Evolutionary conservation across 2,113 vertebrate species (phyloP), one percentile per base, ranked within the genome.

Genomic region (Tiliqua scincoides): DNA sequence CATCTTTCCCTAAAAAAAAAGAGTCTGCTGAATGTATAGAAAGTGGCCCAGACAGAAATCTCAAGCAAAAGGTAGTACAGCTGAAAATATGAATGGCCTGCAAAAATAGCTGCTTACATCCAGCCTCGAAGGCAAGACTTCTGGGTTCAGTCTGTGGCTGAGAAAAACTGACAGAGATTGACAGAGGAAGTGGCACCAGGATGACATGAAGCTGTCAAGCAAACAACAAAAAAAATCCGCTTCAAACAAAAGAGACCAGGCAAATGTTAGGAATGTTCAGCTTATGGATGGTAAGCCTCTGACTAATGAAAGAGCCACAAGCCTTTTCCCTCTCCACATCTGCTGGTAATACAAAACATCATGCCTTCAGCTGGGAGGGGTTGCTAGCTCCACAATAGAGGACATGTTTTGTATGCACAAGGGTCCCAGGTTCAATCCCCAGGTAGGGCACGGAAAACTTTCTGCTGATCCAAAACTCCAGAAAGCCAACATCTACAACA

Each of bases 141-240:
- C 81, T 59, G 83, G 87, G 71, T 57, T 91, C 59, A 89, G 18
- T 70, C 68, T 80, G 63, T 67, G 82, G 23, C 1, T 86, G 76
- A 89, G 74, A 87, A 86, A 93, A 83, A 25, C 62, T 91, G 89
- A 43, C 52, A 88, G 85, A 86, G 70, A 86, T 1, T 92, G 86
- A 91, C 83, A 88, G 85, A 87, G 88, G 73, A 85, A 87, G 82
- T 76, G 88, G 75, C 85, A 91, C 71, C 0, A 9, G 63, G 3
- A 85, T 91, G 92, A 92, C 91, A 83, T 20, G 23, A 74, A 68
- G 82, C 83, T 94, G 91, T 92, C 93, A 93, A 87, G 81, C 25
- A 73, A 20, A 48, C 43, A 54, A 79, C 4, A 48, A 48, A 48
- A 35, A 54, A 93, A 92, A 86, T 90, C 75, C 89, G 37, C 79